Base-by-base conservation (phyloP, 2,888 invertebrate species). In the Saturnia japonica region DNA sequence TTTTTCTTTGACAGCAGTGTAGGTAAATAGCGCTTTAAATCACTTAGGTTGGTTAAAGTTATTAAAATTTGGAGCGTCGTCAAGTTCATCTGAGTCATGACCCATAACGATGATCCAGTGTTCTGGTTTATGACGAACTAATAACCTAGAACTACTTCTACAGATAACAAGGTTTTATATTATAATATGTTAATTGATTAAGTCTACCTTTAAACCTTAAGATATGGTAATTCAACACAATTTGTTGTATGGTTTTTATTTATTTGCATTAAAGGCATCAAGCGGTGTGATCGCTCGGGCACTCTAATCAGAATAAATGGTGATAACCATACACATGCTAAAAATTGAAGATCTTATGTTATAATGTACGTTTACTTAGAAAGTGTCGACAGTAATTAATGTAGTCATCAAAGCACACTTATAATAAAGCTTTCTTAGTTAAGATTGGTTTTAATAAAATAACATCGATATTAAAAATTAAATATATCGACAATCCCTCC, bases 381-480 rank as follows among this genome's bases (percentile, higher is more conserved):
- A 34, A 34, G 3, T 4, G 34, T 34, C 34, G 34, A 34, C 34
- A 34, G 34, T 34, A 34, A n/a, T 34, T 34, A 34, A 34, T 34
- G 6, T 34, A 34, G 34, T 2, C 34, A 34, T 34, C 34, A 34
- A 34, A 34, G 34, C 34, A 34, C 34, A 34, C 6, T 34, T 6
- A 34, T 47, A 14, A 6, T 14, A 19, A 47, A 19, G 47, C 19
- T n/a, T 19, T 19, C 19, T n/a, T 7, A 19, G 19, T 19, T 3
- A 19, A 16, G 19, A 19, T 19, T 47, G 16, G 19, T 47, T 47
- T 47, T 28, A 28, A 60, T 28, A 28, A 25, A 14, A 6, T 54
- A 54, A 22, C 22, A 54, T 54, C 54, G 62, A 62, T 66, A 34
- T 34, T 4, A 70, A n/a, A n/a, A n/a, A n/a, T n/a, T n/a, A n/a